phyloP scores from a whole-genome alignment of 2,113 vertebrate genomes.

The Gorsachius goisagi region DNA sequence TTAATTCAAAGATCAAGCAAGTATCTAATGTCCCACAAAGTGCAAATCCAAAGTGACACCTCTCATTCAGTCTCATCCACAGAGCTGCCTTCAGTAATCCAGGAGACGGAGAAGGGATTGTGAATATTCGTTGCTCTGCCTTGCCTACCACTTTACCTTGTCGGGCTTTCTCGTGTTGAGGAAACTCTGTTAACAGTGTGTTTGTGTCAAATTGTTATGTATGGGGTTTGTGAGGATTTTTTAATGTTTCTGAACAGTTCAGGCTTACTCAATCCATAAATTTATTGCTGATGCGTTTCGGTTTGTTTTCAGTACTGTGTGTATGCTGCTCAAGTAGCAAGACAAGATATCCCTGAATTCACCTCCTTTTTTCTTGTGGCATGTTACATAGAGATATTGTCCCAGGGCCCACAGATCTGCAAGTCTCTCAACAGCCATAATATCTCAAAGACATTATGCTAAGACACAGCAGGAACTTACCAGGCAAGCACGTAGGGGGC shows the following conservation, averaged over 20 bases:
- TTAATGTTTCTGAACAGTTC: not conserved
- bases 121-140: not conserved
- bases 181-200: not conserved
- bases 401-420: not conserved
- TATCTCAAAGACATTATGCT: not conserved
- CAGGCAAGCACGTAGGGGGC: not conserved
- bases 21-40: not conserved
- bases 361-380: not conserved
- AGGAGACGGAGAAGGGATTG: not conserved
- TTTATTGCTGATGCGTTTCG: not conserved
- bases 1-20: not conserved
- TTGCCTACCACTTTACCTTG: not conserved
- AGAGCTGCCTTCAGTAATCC: not conserved
- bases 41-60: not conserved
- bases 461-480: not conserved
- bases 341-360: not conserved
- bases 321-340: not conserved
- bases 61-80: not conserved
- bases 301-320: not conserved
- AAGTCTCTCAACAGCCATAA: not conserved
- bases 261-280: not conserved
- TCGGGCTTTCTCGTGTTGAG: not conserved
- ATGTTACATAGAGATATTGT: not conserved
- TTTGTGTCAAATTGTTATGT: not conserved
- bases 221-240: no score